Evolutionary conservation across 37 sponge, comb jelly and placozoan species (phyloP), one percentile per base, ranked within the genome.

Genomic region (Agelas oroides): DNA sequence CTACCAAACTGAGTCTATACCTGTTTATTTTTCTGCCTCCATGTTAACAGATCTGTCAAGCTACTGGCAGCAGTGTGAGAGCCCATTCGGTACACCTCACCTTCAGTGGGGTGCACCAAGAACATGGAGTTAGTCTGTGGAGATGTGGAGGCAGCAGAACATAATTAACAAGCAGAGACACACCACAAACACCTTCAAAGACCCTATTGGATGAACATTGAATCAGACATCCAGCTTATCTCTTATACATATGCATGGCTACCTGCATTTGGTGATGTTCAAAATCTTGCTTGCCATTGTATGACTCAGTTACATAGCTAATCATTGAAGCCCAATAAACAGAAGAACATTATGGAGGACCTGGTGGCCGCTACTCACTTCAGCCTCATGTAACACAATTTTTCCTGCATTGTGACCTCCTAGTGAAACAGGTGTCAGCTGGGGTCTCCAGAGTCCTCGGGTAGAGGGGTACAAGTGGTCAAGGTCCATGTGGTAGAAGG

Each of bases 361-460:
- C n/a, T n/a, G n/a, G n/a, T n/a, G n/a, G n/a, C 17, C n/a, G 23
- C 28, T 55, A 37, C 76, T 77, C 16, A 89, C 90, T 38, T 64
- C 53, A 5, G 68, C 53, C 54, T 89, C 90, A 34, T 90, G 91
- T 17, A 90, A 11, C 21, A 90, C 28, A 0, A 84, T 57, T 41
- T 84, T 75, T n/a, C 86, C 91, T 3, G 27, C 59, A 40, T 81
- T 61, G 0, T 21, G 32, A n/a, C 80, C 69, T 28, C n/a, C 20
- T n/a, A 90, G 76, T 5, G 76, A 37, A 31, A 55, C 58, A 18
- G 64, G 39, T 0, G 65, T 65, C 59, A 85, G 35, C 31, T 74
- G 28, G 25, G 79, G 90, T 23, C 27, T 67, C 71, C 55, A 41
- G n/a, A 66, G 21, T 8, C 76, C 41, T 21, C 71, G 24, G 1